These are phyloP conservation scores for Misgurnus anguillicaudatus DNA, from an alignment of 2,113 vertebrate genomes.

Conservation along the genomic window DNA sequence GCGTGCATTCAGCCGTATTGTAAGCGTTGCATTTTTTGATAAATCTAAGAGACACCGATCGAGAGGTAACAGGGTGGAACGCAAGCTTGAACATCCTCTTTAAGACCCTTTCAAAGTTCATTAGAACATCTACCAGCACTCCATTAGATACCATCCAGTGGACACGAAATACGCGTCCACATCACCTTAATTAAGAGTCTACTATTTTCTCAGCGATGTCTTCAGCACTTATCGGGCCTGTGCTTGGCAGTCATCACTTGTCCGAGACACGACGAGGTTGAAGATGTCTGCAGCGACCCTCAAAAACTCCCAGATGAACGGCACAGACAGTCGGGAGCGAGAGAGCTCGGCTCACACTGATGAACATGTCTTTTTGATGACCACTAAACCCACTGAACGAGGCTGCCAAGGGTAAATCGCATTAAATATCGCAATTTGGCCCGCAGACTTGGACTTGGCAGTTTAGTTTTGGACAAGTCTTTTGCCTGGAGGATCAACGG, in stretches of 20 bases:
- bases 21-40: constrained; percentile 48
- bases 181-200: constrained; percentile 60
- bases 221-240: constrained; percentile 44
- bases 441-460: constrained; percentile 44
- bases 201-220: constrained; percentile 44
- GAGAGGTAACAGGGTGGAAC: constrained; percentile 45
- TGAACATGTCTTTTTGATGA: constrained; percentile 62
- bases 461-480: constrained; percentile 50
- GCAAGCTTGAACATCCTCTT: constrained; percentile 55
- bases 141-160: constrained; percentile 35
- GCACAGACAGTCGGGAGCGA: constrained; percentile 22
- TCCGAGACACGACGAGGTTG: constrained; percentile 49
- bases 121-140: constrained; percentile 52
- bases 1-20: constrained; percentile 43
- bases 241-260: constrained; percentile 55
- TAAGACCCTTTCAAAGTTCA: constrained; percentile 50
- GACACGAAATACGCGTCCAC: constrained; percentile 44
- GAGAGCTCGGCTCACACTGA: constrained; percentile 47
- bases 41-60: constrained; percentile 44
- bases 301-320: constrained; percentile 15
- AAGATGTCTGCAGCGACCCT: neutral
- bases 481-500: constrained; percentile 43
- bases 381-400: constrained; percentile 52
- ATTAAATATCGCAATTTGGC: constrained; percentile 58
- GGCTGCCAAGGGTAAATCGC: constrained; percentile 55